Conservation (phyloP, 37 sponge, comb jelly and placozoan species). For the Petrosia ficiformis region DNA sequence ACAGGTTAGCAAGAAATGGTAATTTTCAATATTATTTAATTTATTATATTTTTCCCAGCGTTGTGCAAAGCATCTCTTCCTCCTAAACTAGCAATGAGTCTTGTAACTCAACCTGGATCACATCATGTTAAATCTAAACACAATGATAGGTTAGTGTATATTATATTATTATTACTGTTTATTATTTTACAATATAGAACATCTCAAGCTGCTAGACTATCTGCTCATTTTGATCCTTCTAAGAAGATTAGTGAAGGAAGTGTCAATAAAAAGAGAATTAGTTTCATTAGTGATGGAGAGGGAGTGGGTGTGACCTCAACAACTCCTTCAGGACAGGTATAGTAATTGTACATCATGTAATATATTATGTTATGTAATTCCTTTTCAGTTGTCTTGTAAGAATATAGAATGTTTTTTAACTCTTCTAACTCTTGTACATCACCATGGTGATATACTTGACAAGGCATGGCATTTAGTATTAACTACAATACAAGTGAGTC, state of each 20-base stretch:
- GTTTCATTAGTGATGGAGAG: no score
- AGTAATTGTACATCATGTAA: no score
- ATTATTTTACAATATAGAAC: neutral
- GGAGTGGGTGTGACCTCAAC: neutral
- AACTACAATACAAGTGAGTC: conserved; percentile 67
- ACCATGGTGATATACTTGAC: conserved; percentile 80
- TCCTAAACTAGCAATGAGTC: conserved; percentile 66
- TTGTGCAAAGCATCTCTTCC: conserved; percentile 92
- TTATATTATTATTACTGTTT: no score
- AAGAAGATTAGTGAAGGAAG: neutral
- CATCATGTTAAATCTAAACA: neutral
- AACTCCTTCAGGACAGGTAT: neutral
- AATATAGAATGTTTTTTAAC: conserved; percentile 85
- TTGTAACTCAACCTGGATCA: conserved; percentile 3
- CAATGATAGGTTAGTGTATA: neutral
- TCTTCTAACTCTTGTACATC: conserved; percentile 78
- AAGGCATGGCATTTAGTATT: conserved; percentile 83
- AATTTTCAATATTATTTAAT: neutral
- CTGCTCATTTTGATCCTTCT: neutral
- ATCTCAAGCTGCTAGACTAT: neutral
- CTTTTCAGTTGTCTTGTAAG: conserved; percentile 80
- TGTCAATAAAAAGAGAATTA: neutral
- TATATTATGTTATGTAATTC: no score
- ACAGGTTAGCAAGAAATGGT: no score
- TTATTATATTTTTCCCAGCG: neutral